Percentiles rank a stretch among this genome's conserved stretches.
These are phyloP conservation scores for Drosophila lowei DNA, from an alignment of 1,140 invertebrate species.

Conservation along the genomic window DNA sequence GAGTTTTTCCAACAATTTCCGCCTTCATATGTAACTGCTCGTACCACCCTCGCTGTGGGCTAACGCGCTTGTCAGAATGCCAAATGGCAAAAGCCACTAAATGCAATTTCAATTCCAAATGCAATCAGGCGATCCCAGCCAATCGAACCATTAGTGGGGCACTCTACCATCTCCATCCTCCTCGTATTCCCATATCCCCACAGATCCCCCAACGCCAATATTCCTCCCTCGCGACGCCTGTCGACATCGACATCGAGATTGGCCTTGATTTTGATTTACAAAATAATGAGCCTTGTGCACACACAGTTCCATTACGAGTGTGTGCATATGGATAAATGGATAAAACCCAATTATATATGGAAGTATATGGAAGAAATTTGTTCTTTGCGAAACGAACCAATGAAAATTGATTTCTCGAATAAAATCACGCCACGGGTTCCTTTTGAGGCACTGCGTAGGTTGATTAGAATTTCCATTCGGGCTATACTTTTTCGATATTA, in stretches of 20 bases:
- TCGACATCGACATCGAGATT: slow-evolving; percentile 52
- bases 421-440: neutral
- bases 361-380: neutral
- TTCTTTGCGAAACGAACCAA: neutral
- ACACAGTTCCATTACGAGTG: slow-evolving; percentile 8
- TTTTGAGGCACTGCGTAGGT: neutral
- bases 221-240: too few species aligned
- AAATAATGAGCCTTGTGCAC: slow-evolving; percentile 15
- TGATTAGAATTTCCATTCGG: slow-evolving; percentile 9
- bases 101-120: slow-evolving; percentile 62
- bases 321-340: slow-evolving; percentile 28
- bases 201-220: too few species aligned
- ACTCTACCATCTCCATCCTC: slow-evolving; percentile 15
- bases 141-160: slow-evolving; percentile 55
- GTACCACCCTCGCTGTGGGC: neutral
- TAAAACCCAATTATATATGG: slow-evolving; percentile 25
- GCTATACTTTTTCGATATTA: slow-evolving; percentile 9
- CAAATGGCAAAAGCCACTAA: slow-evolving; percentile 55
- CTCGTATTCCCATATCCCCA: neutral
- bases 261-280: slow-evolving; percentile 71
- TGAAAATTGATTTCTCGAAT: neutral
- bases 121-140: slow-evolving; percentile 50
- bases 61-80: slow-evolving; percentile 27
- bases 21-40: neutral
- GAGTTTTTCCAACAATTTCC: neutral